Percentiles rank a stretch among this genome's conserved stretches.
phyloP scores from a whole-genome alignment of 2,888 invertebrate species.

The Dasysyrphus tricinctus region DNA sequence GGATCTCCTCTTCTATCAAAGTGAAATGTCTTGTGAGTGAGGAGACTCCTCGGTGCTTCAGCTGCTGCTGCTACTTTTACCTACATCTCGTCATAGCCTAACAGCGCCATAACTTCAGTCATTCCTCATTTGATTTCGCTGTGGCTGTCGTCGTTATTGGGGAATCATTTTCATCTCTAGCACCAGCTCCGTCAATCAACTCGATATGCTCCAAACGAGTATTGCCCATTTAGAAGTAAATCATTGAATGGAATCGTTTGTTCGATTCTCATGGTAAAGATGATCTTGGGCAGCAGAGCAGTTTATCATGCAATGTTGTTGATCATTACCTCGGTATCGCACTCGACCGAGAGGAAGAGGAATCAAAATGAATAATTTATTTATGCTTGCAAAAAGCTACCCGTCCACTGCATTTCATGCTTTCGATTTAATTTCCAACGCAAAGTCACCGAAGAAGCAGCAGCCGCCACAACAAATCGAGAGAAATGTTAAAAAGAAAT shows the following conservation, averaged over 20 bases:
- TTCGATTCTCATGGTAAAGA: slow-evolving; percentile 26
- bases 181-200: slow-evolving; percentile 1
- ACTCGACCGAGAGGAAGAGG: slow-evolving; percentile 59
- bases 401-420: slow-evolving; percentile 73
- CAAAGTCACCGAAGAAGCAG: slow-evolving; percentile 61
- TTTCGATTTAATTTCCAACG: slow-evolving; percentile 68
- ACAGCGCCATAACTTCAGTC: slow-evolving; percentile 40
- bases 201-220: slow-evolving; percentile 27
- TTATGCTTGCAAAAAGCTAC: slow-evolving; percentile 69
- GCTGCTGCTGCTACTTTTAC: slow-evolving; percentile 61
- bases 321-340: slow-evolving; percentile 25
- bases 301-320: slow-evolving; percentile 59
- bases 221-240: slow-evolving; percentile 32
- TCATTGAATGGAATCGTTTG: slow-evolving; percentile 64
- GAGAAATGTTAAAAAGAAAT: slow-evolving; percentile 74
- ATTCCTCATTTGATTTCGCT: slow-evolving; percentile 20
- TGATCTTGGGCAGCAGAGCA: slow-evolving; percentile 41
- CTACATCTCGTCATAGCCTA: slow-evolving; percentile 19
- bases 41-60: slow-evolving; percentile 44
- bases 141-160: slow-evolving; percentile 10
- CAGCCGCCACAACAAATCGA: slow-evolving; percentile 71
- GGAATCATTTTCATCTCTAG: slow-evolving; percentile 6
- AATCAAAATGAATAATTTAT: slow-evolving; percentile 74
- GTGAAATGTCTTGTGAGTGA: slow-evolving; percentile 62
- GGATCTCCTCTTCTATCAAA: slow-evolving; percentile 12